Conservation (phyloP, 2,113 vertebrate genomes). For the Desmodus rotundus region DNA sequence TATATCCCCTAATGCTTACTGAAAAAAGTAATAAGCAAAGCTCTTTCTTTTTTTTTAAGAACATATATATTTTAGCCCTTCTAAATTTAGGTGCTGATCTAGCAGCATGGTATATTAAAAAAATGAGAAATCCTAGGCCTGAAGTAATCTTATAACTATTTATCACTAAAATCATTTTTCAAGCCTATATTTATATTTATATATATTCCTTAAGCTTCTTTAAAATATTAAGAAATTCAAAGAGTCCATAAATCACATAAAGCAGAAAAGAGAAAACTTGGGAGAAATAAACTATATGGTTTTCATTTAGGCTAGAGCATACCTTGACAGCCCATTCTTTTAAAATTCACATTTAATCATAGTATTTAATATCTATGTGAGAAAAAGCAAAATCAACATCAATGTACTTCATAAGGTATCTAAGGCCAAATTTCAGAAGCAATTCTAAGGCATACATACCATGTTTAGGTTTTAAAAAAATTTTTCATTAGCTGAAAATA, state of each 20-base stretch:
- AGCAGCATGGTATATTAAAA: conserved; percentile 32
- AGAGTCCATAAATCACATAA: conserved; percentile 40
- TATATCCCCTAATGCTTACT: not conserved
- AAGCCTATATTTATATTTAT: not conserved
- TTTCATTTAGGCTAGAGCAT: conserved; percentile 37
- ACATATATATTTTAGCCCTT: conserved; percentile 15
- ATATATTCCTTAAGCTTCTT: conserved; percentile 28
- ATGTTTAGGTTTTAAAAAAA: not conserved
- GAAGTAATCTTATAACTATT: conserved; percentile 24
- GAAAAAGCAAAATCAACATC: conserved; percentile 30
- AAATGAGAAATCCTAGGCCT: conserved; percentile 32
- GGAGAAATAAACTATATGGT: conserved; percentile 25
- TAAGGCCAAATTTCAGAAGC: conserved; percentile 39
- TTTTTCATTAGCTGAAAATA: conserved; percentile 21
- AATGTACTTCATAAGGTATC: not conserved
- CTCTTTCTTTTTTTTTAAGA: not conserved
- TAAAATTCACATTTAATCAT: conserved; percentile 42
- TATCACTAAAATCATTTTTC: conserved; percentile 42
- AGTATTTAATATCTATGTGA: conserved; percentile 27
- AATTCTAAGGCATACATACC: not conserved
- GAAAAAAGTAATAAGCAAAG: not conserved
- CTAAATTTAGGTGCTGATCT: conserved; percentile 11
- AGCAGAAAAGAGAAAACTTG: conserved; percentile 25
- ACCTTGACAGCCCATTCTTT: conserved; percentile 10
- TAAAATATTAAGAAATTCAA: conserved; percentile 48